Evolutionary conservation across 2,113 vertebrate genomes (phyloP).

Genomic region (Panthera leo): DNA sequence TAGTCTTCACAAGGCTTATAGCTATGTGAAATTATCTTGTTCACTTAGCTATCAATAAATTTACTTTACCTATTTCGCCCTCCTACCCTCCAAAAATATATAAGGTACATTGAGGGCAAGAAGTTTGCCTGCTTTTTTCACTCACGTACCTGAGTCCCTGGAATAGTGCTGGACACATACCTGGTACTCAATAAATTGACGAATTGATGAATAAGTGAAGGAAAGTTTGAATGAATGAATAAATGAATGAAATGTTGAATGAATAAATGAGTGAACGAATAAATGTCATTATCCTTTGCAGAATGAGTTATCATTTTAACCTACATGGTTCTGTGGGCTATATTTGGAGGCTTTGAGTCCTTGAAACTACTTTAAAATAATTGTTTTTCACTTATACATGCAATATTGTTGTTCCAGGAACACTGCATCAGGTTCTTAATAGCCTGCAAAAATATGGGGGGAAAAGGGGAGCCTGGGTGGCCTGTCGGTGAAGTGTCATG

Average conservation of each 20-base stretch:
- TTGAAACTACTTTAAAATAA: slow-evolving; percentile 48
- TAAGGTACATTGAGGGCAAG: not conserved
- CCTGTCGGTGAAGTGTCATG: no score
- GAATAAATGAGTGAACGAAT: not conserved
- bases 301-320: not conserved
- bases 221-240: not conserved
- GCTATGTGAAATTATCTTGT: not conserved
- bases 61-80: not conserved
- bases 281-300: not conserved
- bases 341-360: not conserved
- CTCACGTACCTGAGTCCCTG: not conserved
- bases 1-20: not conserved
- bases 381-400: not conserved
- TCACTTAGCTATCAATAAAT: not conserved
- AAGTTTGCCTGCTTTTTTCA: not conserved
- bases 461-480: no score
- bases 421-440: not conserved
- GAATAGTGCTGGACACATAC: not conserved
- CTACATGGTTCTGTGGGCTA: not conserved
- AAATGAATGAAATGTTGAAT: not conserved
- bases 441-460: not conserved
- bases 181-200: not conserved
- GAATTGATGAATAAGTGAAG: not conserved
- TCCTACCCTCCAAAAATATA: not conserved
- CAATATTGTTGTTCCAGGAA: not conserved